Evolutionary conservation across 2,797 vertebrate species (phyloP).

Genomic region (Cuculus canorus): DNA sequence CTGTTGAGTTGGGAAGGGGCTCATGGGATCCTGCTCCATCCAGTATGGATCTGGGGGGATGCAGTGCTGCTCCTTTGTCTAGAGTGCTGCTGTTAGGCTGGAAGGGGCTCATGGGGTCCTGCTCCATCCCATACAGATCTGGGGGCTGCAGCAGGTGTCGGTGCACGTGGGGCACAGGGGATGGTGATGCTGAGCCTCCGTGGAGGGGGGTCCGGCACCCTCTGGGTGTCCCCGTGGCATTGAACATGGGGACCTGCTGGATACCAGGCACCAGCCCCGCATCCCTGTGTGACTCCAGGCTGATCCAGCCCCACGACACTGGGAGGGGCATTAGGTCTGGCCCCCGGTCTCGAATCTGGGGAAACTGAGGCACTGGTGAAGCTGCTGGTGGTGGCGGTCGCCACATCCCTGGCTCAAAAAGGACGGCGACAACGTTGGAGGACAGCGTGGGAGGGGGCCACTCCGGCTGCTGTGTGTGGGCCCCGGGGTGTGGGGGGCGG

Average conservation of each 20-base stretch:
- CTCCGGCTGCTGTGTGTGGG: not conserved
- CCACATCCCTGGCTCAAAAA: rapidly evolving
- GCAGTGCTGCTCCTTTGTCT: too few species aligned
- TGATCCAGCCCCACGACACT: not conserved
- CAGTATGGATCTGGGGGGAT: rapidly evolving
- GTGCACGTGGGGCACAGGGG: rapidly evolving
- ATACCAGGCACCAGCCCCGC: too few species aligned
- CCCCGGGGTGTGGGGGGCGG: not conserved
- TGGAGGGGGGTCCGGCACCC: not conserved
- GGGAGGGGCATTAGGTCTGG: not conserved
- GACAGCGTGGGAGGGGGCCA: rapidly evolving
- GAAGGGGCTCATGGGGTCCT: too few species aligned
- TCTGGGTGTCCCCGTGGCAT: not conserved
- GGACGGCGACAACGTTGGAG: not conserved
- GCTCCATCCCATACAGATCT: too few species aligned
- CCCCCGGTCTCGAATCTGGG: not conserved
- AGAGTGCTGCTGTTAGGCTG: too few species aligned
- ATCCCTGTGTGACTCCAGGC: not conserved
- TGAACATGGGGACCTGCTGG: not conserved
- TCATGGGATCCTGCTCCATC: rapidly evolving
- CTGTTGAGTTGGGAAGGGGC: rapidly evolving
- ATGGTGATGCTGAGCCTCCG: rapidly evolving
- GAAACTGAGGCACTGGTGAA: not conserved
- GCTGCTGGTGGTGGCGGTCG: not conserved
- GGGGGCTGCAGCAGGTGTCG: not conserved